Evolutionary conservation across 2,113 vertebrate genomes (phyloP).

Genomic region (Cisticola juncidis): DNA sequence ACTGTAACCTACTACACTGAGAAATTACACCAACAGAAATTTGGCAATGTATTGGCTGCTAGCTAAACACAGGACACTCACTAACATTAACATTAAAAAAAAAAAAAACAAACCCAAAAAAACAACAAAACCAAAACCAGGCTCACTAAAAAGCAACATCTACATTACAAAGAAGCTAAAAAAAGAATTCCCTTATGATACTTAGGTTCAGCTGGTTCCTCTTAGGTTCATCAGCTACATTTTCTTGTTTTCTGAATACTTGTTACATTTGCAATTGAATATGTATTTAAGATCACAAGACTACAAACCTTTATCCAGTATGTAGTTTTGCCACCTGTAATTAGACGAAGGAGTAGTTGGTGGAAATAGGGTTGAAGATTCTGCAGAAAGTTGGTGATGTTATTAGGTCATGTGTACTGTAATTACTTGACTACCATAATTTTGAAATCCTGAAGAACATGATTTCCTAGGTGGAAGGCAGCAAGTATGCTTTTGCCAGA

Average conservation of each 20-base stretch:
- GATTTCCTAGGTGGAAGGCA: constrained; percentile 1
- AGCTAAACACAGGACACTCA: constrained; percentile 48
- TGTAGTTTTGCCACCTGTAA: constrained; percentile 12
- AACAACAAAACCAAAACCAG: not conserved
- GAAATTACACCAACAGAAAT: constrained; percentile 52
- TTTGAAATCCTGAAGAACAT: constrained; percentile 18
- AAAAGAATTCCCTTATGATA: constrained; percentile 49
- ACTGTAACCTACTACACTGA: constrained; percentile 50
- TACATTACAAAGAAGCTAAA: constrained; percentile 49
- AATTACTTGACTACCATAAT: not conserved
- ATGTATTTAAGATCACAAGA: not conserved
- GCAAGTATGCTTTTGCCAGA: not conserved
- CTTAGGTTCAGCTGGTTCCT: constrained; percentile 54
- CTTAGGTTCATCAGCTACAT: constrained; percentile 59
- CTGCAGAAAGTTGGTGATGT: not conserved
- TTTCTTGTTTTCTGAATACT: not conserved
- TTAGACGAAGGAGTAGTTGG: not conserved
- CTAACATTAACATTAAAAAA: not conserved
- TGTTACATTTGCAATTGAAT: constrained; percentile 2
- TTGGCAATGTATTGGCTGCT: not conserved
- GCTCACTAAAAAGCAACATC: constrained; percentile 53
- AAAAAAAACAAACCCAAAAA: rapidly evolving
- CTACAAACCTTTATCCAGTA: constrained; percentile 41
- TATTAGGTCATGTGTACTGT: not conserved
- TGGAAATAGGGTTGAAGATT: not conserved